Evolutionary conservation across 2,797 vertebrate species (phyloP).

Genomic region (Ptychadena robeensis): DNA sequence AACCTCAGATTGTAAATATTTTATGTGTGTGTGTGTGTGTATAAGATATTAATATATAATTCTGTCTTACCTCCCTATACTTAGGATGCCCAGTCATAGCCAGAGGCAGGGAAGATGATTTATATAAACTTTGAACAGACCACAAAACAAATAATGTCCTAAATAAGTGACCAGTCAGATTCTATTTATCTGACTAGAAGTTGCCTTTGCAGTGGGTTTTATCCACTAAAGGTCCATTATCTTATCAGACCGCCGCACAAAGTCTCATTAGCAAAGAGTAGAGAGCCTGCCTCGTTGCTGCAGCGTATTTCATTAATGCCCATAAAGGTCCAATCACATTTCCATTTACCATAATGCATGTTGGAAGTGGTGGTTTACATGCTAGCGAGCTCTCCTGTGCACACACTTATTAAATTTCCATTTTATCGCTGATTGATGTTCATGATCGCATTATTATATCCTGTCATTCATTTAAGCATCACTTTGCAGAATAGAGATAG

Average conservation of each 20-base stretch:
- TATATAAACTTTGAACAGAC: background rate
- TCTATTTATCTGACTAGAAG: conserved; percentile 6
- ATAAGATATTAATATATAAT: no score
- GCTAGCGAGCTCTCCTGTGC: conserved; percentile 25
- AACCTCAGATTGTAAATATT: no score
- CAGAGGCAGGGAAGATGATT: background rate
- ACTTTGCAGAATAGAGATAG: conserved; percentile 41
- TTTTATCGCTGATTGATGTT: conserved; percentile 51
- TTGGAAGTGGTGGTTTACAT: conserved; percentile 51
- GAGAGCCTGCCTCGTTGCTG: conserved; percentile 15
- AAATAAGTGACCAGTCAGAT: conserved; percentile 27
- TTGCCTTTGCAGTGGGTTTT: conserved; percentile 19
- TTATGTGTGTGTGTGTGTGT: no score
- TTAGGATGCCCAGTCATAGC: background rate
- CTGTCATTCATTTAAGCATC: conserved; percentile 48
- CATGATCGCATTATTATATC: conserved; percentile 51
- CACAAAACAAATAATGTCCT: conserved; percentile 16
- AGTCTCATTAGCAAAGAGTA: conserved; percentile 45
- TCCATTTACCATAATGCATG: conserved; percentile 43
- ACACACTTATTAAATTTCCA: conserved; percentile 55
- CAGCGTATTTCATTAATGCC: conserved; percentile 37
- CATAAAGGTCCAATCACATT: background rate
- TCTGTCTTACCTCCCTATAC: background rate
- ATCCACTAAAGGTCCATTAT: conserved; percentile 15
- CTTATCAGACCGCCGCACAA: conserved; percentile 20